Evolutionary conservation across 2,113 vertebrate genomes (phyloP).

Genomic region (Canis aureus): DNA sequence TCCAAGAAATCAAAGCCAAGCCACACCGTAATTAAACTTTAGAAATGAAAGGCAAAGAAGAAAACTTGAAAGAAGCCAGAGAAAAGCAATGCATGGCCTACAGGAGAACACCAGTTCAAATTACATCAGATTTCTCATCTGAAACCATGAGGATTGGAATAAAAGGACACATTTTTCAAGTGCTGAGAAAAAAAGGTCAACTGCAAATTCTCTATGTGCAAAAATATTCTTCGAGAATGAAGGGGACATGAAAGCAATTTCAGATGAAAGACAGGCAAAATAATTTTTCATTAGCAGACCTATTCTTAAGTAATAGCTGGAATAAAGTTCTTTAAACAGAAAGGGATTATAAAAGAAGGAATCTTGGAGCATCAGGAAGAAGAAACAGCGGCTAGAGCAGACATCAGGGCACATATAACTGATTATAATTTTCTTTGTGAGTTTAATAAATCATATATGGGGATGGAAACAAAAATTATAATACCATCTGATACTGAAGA

Average conservation of each 20-base stretch:
- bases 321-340: background rate
- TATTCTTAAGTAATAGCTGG: background rate
- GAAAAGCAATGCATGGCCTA: background rate
- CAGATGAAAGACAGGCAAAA: background rate
- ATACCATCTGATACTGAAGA: background rate
- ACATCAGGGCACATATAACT: background rate
- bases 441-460: background rate
- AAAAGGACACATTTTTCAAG: background rate
- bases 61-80: background rate
- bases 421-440: background rate
- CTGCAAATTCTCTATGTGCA: background rate
- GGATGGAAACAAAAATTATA: background rate
- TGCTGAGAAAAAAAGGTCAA: background rate
- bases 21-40: background rate
- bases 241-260: background rate
- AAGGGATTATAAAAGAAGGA: conserved; percentile 1
- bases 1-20: background rate
- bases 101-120: background rate
- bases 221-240: conserved; percentile 17
- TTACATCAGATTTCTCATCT: background rate
- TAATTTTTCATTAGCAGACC: background rate
- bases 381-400: background rate
- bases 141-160: background rate
- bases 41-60: background rate
- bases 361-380: background rate